Percentiles rank a stretch among this genome's conserved stretches.
Conservation (phyloP, 2,113 vertebrate genomes). For the Corythornis cristatus region DNA sequence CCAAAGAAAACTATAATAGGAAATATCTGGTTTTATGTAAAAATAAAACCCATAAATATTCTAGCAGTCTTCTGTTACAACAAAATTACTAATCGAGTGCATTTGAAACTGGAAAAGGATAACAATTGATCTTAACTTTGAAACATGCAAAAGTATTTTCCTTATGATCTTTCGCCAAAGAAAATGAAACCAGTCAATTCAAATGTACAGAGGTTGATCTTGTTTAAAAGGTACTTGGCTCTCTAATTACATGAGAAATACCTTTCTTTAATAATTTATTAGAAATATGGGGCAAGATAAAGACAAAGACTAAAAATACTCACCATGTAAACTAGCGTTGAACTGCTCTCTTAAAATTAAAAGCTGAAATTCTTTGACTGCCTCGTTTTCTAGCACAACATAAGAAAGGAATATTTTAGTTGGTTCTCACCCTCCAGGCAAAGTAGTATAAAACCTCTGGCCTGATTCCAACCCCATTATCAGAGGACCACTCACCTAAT, state of each 20-base stretch:
- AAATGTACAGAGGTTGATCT: conserved; percentile 41
- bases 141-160: conserved; percentile 50
- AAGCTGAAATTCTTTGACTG: conserved; percentile 69
- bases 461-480: conserved; percentile 89
- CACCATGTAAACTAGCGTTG: conserved; percentile 15
- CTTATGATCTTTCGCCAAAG: conserved; percentile 57
- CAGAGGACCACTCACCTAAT: conserved; percentile 87
- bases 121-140: conserved; percentile 53
- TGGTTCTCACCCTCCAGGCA: conserved; percentile 84
- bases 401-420: conserved; percentile 78
- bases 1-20: conserved; percentile 1
- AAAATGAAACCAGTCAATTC: conserved; percentile 47
- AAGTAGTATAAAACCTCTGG: conserved; percentile 81
- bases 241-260: conserved; percentile 69
- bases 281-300: conserved; percentile 40
- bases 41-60: conserved; percentile 43
- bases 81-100: neutral
- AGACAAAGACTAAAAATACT: conserved; percentile 62
- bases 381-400: conserved; percentile 67
- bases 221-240: conserved; percentile 61
- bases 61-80: conserved; percentile 15
- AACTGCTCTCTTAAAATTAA: conserved; percentile 69
- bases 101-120: conserved; percentile 35
- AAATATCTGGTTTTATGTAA: neutral
- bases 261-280: conserved; percentile 70